Conservation (phyloP, 2,797 vertebrate genomes). For the Peromyscus melanophrys region DNA sequence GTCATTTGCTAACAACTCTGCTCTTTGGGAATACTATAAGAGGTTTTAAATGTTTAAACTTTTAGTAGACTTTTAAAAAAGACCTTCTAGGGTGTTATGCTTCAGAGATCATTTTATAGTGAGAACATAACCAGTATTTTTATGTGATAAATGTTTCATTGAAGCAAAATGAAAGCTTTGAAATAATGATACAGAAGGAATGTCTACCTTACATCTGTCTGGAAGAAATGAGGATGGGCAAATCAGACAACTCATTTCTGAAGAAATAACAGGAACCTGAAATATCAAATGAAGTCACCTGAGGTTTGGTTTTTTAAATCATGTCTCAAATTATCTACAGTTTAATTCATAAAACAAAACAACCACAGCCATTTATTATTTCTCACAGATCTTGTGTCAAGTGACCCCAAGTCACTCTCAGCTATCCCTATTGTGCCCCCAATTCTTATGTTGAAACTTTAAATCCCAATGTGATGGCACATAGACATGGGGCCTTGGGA, state of each 20-base stretch:
- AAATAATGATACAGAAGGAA: neutral
- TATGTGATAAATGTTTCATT: neutral
- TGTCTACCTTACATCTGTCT: neutral
- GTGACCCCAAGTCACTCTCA: neutral
- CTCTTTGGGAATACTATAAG: neutral
- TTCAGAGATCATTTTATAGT: neutral
- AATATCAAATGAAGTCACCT: neutral
- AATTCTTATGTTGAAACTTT: neutral
- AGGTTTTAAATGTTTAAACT: neutral
- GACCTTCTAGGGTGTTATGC: neutral
- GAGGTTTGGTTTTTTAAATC: neutral
- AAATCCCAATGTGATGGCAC: neutral
- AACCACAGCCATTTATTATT: neutral
- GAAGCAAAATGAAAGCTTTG: neutral
- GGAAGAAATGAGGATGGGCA: neutral
- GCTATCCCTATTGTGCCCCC: neutral
- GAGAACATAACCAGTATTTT: neutral
- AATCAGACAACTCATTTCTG: neutral
- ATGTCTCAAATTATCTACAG: neutral
- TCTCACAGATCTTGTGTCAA: neutral
- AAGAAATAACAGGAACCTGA: neutral
- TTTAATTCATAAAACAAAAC: neutral
- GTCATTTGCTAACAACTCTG: neutral
- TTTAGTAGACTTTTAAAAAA: neutral
- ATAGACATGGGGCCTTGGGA: neutral